These are phyloP conservation scores for Ladona fulva DNA, from an alignment of 1,140 invertebrate species.

Conservation along the genomic window DNA sequence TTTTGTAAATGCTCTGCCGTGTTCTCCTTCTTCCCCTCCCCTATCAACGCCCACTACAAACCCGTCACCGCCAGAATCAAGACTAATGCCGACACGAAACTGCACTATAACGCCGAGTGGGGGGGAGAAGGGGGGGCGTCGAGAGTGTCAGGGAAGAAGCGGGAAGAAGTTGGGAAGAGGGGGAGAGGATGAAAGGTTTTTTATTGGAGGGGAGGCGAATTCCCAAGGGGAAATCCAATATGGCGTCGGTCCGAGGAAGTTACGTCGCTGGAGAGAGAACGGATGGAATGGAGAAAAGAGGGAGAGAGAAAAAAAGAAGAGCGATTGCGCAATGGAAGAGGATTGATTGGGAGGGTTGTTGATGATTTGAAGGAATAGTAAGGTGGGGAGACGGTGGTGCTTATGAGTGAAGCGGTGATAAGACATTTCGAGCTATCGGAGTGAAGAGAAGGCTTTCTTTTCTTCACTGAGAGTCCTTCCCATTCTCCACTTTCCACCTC, in stretches of 20 bases:
- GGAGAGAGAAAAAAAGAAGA: background rate
- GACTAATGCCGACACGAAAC: slow-evolving; percentile 7
- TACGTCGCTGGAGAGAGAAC: background rate
- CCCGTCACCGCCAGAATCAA: background rate
- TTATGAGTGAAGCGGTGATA: too few species aligned
- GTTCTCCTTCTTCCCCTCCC: background rate
- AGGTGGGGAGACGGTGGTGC: too few species aligned
- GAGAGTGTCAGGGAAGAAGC: background rate
- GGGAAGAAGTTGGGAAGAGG: background rate
- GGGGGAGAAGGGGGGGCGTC: background rate
- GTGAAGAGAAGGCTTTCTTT: too few species aligned
- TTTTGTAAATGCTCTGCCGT: background rate
- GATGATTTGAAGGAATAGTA: too few species aligned
- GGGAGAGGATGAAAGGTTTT: slow-evolving; percentile 3
- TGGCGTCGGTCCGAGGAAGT: background rate
- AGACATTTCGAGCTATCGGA: too few species aligned
- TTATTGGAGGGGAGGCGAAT: background rate
- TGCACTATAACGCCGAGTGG: background rate
- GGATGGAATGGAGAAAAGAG: background rate
- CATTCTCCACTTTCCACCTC: too few species aligned
- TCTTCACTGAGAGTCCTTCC: too few species aligned
- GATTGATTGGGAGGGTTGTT: too few species aligned
- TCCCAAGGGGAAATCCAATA: background rate
- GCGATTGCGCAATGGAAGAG: background rate
- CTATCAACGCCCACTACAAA: background rate